Evolutionary conservation across 2,797 vertebrate species (phyloP), one percentile per base, ranked within the genome.

Genomic region (Diglossa cyanea): DNA sequence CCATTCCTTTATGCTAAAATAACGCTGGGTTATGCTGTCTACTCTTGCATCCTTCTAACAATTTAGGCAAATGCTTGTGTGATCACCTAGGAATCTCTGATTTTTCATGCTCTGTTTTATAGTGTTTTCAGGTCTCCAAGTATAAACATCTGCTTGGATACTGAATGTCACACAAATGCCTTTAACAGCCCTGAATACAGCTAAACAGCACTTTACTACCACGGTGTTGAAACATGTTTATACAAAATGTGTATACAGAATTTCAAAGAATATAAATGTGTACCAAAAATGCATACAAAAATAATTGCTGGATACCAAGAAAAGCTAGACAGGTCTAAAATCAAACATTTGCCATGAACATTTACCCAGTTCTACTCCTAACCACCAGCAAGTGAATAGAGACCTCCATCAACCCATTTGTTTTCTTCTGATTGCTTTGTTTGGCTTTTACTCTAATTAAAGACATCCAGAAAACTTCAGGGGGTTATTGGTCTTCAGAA

Each of bases 361-460:
- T 66, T 72, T 48, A 62, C 14, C 20, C 16, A 8, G n/a, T 72
- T 86, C 44, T 75, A 28, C 42, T 57, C 33, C 72, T 63, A 80
- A 65, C 7, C 31, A 50, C 23, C 33, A 74, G 26, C 31, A 78
- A 39, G 7, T 19, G 63, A 6, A 14, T 35, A 66, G 25, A 0
- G 1, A 84, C 23, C 3, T 70, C 20, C 62, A 80, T 65, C 65
- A 53, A 74, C 16, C 3, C 10, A 35, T 76, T 82, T 51, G 33
- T 48, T 70, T 79, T 28, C 28, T 89, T 92, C 82, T 40, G 12
- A 26, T 71, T 67, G 33, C 39, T 86, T 90, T 88, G 10, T 67
- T 92, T 81, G 84, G 50, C 37, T 88, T 90, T 88, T 62, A 45
- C 39, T 77, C 45, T 94, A 81, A 81, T 66, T 78, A 91, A 86